phyloP scores from a whole-genome alignment of 2,888 invertebrate species.

The Leucophenga maculata region DNA sequence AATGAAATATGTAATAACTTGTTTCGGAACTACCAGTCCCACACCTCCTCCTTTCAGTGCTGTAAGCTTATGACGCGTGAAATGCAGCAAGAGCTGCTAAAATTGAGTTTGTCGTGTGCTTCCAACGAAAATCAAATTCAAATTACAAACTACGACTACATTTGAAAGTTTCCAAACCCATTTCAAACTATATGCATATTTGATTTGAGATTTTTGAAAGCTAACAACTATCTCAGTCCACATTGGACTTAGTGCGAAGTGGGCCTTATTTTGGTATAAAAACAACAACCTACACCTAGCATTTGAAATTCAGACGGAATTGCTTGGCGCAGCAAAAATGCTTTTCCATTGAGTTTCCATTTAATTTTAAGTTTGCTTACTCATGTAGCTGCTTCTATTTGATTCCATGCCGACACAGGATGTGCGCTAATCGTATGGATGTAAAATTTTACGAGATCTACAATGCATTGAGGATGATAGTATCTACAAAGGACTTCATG shows the following conservation, averaged over 20 bases:
- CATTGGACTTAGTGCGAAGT: neutral
- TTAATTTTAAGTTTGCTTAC: slow-evolving; percentile 16
- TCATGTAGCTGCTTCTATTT: slow-evolving; percentile 2
- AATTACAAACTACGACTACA: too few species aligned
- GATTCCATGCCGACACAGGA: slow-evolving; percentile 14
- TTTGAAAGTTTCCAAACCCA: too few species aligned
- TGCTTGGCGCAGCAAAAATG: neutral
- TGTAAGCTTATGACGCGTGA: too few species aligned
- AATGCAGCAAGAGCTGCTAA: too few species aligned
- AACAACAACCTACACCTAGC: neutral
- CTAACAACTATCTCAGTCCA: neutral
- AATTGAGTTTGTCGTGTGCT: too few species aligned
- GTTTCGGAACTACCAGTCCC: neutral
- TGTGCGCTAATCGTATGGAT: slow-evolving; percentile 24
- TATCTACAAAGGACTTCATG: slow-evolving; percentile 3
- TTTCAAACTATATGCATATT: slow-evolving; percentile 16
- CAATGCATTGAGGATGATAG: slow-evolving; percentile 19
- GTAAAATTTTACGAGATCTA: slow-evolving; percentile 25
- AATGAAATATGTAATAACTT: slow-evolving; percentile 25
- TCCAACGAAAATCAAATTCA: too few species aligned
- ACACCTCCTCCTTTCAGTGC: too few species aligned
- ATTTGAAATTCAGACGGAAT: neutral
- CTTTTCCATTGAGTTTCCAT: slow-evolving; percentile 19
- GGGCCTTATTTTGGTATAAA: neutral
- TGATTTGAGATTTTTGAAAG: neutral